A percentile compares a stretch with the other conserved stretches of the same genome.
Conservation (phyloP, 1,140 invertebrate genomes). For the Drosophila burlai region DNA sequence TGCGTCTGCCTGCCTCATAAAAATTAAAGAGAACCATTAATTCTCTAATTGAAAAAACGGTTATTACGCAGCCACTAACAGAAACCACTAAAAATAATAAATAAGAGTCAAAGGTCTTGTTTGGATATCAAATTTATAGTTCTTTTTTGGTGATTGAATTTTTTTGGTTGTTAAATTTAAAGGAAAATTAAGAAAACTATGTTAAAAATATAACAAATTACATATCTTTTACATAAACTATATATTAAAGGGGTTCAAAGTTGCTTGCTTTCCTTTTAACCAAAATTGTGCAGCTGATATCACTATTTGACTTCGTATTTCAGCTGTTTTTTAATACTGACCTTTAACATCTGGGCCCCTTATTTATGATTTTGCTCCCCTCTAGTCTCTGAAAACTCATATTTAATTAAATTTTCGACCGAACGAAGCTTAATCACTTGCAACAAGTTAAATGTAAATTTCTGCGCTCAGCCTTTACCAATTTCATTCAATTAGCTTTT, state of each 20-base stretch:
- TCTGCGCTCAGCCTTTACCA: conserved; percentile 22
- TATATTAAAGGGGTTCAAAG: not conserved
- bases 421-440: conserved; percentile 48
- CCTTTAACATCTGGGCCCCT: not conserved
- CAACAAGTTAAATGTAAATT: conserved; percentile 51
- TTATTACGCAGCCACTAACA: conserved; percentile 12
- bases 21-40: conserved; percentile 34
- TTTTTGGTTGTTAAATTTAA: not conserved
- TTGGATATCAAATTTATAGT: no score
- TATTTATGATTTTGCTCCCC: not conserved
- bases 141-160: not conserved
- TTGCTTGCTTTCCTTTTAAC: not conserved
- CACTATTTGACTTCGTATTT: not conserved
- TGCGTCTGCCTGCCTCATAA: conserved; percentile 22
- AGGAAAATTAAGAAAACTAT: not conserved
- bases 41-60: conserved; percentile 48
- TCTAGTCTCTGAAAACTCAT: conserved; percentile 19
- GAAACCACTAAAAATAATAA: not conserved
- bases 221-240: not conserved
- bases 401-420: conserved; percentile 48
- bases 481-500: conserved; percentile 64
- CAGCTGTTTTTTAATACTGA: not conserved
- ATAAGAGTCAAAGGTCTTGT: not conserved
- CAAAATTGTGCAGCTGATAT: not conserved
- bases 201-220: not conserved